These are phyloP conservation scores for Amphimallon solstitiale DNA, from an alignment of 2,888 invertebrate genomes.

Conservation along the genomic window DNA sequence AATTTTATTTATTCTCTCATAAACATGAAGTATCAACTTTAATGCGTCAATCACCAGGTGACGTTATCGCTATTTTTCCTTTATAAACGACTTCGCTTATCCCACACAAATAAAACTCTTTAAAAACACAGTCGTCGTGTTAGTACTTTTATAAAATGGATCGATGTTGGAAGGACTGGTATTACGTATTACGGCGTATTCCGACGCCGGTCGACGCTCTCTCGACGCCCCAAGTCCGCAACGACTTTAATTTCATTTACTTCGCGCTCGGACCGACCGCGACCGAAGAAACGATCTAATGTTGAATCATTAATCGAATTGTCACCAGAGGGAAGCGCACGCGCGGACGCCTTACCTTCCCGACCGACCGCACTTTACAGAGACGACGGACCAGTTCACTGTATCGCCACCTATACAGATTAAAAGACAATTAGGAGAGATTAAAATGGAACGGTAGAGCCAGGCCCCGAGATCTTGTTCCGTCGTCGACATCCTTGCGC, in stretches of 20 bases:
- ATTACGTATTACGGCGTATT: background rate
- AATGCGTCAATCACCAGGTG: constrained; percentile 30
- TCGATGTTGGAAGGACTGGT: constrained; percentile 4
- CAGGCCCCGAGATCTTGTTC: constrained; percentile 49
- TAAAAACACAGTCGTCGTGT: too few relatives aligned
- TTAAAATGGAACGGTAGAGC: constrained; percentile 54
- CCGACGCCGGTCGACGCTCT: constrained; percentile 7
- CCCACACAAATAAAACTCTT: too few relatives aligned
- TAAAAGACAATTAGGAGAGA: constrained; percentile 54
- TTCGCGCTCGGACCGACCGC: background rate
- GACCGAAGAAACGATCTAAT: constrained; percentile 15
- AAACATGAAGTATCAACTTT: constrained; percentile 14
- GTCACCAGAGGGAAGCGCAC: constrained; percentile 10
- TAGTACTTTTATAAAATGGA: background rate
- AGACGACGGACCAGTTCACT: too few relatives aligned
- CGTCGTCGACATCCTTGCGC: background rate
- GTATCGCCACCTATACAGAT: constrained; percentile 44
- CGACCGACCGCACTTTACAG: background rate
- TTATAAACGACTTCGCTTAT: background rate
- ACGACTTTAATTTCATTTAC: constrained; percentile 5
- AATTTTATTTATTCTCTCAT: background rate
- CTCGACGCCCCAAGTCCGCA: constrained; percentile 5
- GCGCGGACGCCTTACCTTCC: background rate
- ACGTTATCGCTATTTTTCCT: constrained; percentile 14
- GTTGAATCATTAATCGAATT: constrained; percentile 30